These are phyloP conservation scores for Caranx melampygus DNA, from an alignment of 2,113 vertebrate species.

Conservation along the genomic window DNA sequence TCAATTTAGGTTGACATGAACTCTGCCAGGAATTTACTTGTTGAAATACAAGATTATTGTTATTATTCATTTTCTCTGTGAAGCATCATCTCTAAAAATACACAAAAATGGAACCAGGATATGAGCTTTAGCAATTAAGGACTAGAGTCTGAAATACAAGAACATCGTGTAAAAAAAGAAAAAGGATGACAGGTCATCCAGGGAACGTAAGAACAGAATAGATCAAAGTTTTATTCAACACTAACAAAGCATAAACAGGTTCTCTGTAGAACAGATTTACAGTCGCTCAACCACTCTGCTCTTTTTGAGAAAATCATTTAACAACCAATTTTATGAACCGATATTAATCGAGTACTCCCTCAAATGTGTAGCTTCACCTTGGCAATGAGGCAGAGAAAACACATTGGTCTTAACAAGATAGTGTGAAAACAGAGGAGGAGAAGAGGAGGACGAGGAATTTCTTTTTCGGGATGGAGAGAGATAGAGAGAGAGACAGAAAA, in stretches of 20 bases:
- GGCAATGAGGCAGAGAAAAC: constrained; percentile 51
- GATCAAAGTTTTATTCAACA: constrained; percentile 28
- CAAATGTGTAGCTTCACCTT: constrained; percentile 48
- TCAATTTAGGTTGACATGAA: neutral
- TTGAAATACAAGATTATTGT: neutral
- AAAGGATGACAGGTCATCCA: neutral
- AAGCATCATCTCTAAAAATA: constrained; percentile 6
- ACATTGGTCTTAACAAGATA: constrained; percentile 39
- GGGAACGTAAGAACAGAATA: neutral
- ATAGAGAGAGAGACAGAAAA: constrained; percentile 42
- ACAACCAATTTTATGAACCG: constrained; percentile 37
- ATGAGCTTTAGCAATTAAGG: constrained; percentile 6
- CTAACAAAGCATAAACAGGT: neutral
- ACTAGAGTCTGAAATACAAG: neutral
- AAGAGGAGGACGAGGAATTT: constrained; percentile 45
- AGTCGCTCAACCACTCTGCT: neutral
- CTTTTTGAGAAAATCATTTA: neutral
- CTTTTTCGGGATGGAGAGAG: constrained; percentile 47
- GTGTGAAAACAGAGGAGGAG: constrained; percentile 49
- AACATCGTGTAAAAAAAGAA: neutral
- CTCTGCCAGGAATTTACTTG: neutral
- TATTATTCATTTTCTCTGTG: neutral
- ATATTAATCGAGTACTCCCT: constrained; percentile 24
- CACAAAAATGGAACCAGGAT: neutral
- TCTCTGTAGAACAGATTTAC: constrained; percentile 7